Conservation (phyloP, 2,797 vertebrate species). For the Enteromius radiatus region DNA sequence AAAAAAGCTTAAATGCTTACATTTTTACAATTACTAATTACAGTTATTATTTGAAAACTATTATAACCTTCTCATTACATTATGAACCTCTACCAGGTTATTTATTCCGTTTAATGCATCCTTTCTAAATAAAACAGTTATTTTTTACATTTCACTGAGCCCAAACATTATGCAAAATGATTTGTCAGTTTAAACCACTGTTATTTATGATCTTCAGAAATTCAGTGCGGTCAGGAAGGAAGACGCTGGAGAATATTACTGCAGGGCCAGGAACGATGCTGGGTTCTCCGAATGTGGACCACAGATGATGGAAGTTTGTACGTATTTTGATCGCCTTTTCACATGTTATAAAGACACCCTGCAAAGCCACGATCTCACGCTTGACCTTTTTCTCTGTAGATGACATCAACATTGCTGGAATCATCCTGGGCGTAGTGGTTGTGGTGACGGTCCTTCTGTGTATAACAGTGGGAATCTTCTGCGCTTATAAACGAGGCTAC, state of each 20-base stretch:
- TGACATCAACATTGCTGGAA: slow-evolving; percentile 90
- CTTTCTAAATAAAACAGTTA: not conserved
- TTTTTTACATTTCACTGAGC: not conserved
- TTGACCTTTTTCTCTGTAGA: slow-evolving; percentile 75
- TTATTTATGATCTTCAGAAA: slow-evolving; percentile 73
- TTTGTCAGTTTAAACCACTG: slow-evolving; percentile 1
- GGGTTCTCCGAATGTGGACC: slow-evolving; percentile 86
- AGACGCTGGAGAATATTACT: slow-evolving; percentile 91
- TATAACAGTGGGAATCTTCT: slow-evolving; percentile 92
- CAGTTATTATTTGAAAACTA: not conserved
- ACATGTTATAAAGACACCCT: not conserved
- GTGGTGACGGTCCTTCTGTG: slow-evolving; percentile 87
- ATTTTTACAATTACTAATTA: not conserved
- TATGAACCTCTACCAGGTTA: too few species aligned
- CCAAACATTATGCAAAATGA: not conserved
- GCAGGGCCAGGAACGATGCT: slow-evolving; percentile 90
- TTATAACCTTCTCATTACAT: not conserved
- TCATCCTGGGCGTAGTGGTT: slow-evolving; percentile 90
- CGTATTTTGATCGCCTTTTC: slow-evolving; percentile 71
- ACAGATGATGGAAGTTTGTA: slow-evolving; percentile 97
- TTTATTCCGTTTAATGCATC: not conserved
- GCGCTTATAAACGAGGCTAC: slow-evolving; percentile 92
- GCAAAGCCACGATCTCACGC: not conserved
- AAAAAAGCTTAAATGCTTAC: not conserved
- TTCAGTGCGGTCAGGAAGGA: slow-evolving; percentile 90